Percentiles rank a stretch among this genome's conserved stretches.
These are phyloP conservation scores for Pseudomyrmex concolor DNA, from an alignment of 1,140 invertebrate species.

Conservation along the genomic window DNA sequence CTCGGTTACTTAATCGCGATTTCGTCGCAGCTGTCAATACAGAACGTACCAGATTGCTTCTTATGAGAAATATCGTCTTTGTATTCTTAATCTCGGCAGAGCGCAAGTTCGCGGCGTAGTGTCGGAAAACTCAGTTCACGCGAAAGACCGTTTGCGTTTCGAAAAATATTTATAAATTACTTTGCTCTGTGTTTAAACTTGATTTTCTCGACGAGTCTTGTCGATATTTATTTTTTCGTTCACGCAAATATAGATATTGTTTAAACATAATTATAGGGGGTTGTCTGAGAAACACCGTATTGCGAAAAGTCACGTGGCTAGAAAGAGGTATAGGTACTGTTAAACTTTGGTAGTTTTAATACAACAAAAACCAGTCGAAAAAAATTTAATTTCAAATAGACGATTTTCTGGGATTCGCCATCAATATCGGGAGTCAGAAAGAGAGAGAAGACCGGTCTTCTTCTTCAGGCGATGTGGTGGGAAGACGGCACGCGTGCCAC, in stretches of 20 bases:
- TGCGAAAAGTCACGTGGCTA: neutral
- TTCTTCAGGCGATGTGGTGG: slow-evolving; percentile 57
- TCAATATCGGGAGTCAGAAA: slow-evolving; percentile 21
- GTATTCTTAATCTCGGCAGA: slow-evolving; percentile 3
- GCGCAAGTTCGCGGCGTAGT: neutral
- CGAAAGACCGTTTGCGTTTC: neutral
- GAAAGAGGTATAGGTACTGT: neutral
- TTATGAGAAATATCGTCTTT: slow-evolving; percentile 7
- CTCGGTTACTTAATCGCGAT: slow-evolving; percentile 63
- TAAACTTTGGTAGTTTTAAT: neutral
- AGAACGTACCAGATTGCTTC: slow-evolving; percentile 20
- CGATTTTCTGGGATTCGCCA: neutral
- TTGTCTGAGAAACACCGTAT: neutral
- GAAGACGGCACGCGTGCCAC: slow-evolving; percentile 81
- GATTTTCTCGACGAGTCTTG: neutral
- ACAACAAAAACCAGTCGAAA: neutral
- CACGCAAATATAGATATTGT: neutral
- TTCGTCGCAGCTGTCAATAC: slow-evolving; percentile 59
- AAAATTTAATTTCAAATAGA: neutral
- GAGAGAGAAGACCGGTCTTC: neutral
- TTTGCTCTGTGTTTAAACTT: neutral
- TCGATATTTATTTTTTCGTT: neutral
- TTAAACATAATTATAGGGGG: too few relatives aligned
- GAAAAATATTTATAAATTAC: neutral
- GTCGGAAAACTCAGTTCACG: too few relatives aligned